Evolutionary conservation across 2,113 vertebrate species (phyloP).

Genomic region (Strix aluco): DNA sequence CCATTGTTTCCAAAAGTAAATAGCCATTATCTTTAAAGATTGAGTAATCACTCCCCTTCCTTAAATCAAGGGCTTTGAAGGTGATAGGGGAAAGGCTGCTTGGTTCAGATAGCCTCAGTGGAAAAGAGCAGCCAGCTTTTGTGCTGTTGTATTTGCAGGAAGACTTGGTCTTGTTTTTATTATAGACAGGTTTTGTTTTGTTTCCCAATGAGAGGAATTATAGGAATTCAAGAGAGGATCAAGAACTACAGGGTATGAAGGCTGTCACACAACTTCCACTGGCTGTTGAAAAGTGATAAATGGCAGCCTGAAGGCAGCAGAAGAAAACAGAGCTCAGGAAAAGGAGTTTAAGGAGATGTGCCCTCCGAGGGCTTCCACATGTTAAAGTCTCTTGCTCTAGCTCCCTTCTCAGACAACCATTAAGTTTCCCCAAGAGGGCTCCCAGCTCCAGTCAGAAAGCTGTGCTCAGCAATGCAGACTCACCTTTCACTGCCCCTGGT

Average conservation of each 20-base stretch:
- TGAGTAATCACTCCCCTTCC: slow-evolving; percentile 11
- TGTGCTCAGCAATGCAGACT: background rate
- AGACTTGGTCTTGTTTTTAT: slow-evolving; percentile 22
- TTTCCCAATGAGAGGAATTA: background rate
- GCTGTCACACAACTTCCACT: background rate
- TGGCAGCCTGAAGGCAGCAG: background rate
- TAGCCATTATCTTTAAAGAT: slow-evolving; percentile 14
- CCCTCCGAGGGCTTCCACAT: background rate
- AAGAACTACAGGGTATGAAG: background rate
- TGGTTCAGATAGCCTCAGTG: background rate
- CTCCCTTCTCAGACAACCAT: background rate
- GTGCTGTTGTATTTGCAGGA: background rate
- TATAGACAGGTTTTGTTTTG: background rate
- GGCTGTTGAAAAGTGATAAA: background rate
- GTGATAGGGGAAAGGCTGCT: slow-evolving; percentile 20
- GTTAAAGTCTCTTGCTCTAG: background rate
- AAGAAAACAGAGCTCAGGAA: background rate
- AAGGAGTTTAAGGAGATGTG: background rate
- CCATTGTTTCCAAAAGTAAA: slow-evolving; percentile 64
- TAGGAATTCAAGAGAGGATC: background rate
- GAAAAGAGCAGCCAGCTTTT: background rate
- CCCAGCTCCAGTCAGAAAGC: background rate
- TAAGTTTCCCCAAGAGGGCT: background rate
- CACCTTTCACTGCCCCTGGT: background rate
- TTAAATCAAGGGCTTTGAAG: slow-evolving; percentile 38